These are phyloP conservation scores for Chaenocephalus aceratus DNA, from an alignment of 2,113 vertebrate genomes.

Conservation along the genomic window DNA sequence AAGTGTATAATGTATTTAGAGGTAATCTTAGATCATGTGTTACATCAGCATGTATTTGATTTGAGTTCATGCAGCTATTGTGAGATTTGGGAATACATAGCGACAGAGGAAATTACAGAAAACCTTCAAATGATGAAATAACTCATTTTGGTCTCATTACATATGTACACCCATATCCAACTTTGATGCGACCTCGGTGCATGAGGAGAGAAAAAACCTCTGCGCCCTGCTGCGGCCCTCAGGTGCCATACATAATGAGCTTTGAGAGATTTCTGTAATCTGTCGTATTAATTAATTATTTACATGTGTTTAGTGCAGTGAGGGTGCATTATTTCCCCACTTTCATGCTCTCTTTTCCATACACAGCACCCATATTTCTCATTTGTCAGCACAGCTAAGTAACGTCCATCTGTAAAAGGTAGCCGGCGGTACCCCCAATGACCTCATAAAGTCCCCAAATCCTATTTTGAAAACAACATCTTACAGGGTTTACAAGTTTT, in stretches of 20 bases:
- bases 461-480: neutral
- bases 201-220: neutral
- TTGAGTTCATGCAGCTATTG: conserved; percentile 21
- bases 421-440: neutral
- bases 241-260: conserved; percentile 26
- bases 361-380: neutral
- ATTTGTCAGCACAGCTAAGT: neutral
- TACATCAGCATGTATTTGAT: conserved; percentile 23
- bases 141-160: conserved; percentile 40
- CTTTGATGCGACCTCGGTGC: neutral
- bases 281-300: conserved; percentile 12
- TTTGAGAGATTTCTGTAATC: conserved; percentile 17
- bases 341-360: neutral
- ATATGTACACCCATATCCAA: conserved; percentile 12
- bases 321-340: neutral
- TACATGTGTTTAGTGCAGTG: neutral
- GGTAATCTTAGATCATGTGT: neutral
- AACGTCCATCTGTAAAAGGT: neutral
- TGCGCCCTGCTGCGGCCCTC: neutral
- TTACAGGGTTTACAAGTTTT: neutral
- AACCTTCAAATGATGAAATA: neutral
- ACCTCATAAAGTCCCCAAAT: neutral
- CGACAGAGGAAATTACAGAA: conserved; percentile 16
- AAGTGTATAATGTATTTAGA: conserved; percentile 10
- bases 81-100: conserved; percentile 22